These are phyloP conservation scores for Polydrusus tereticollis DNA, from an alignment of 2,888 invertebrate species.

Conservation along the genomic window DNA sequence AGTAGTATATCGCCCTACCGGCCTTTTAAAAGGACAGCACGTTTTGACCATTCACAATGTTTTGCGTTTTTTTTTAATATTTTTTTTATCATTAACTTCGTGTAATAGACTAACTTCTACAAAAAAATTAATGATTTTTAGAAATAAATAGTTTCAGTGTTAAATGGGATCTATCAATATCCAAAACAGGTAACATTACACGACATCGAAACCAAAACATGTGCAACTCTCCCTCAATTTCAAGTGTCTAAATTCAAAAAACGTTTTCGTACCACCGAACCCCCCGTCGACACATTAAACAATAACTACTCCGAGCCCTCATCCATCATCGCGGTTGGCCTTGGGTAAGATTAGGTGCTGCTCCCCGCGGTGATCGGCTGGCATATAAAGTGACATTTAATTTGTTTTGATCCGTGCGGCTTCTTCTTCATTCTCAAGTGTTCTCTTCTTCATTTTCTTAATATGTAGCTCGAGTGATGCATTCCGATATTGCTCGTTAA, in stretches of 20 bases:
- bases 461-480: conserved; percentile 38
- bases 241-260: conserved; percentile 28
- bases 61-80: too few relatives aligned
- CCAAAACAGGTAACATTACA: neutral
- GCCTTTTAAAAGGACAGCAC: too few relatives aligned
- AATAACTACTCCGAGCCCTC: conserved; percentile 42
- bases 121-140: too few relatives aligned
- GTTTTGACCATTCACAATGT: too few relatives aligned
- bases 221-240: conserved; percentile 8
- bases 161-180: neutral
- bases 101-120: too few relatives aligned
- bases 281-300: conserved; percentile 41
- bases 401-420: conserved; percentile 62
- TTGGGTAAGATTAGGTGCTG: conserved; percentile 49
- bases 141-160: too few relatives aligned
- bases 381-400: conserved; percentile 63
- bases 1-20: too few relatives aligned
- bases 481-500: conserved; percentile 35
- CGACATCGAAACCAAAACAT: conserved; percentile 1
- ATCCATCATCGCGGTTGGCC: conserved; percentile 45
- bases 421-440: conserved; percentile 47
- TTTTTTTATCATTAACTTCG: too few relatives aligned
- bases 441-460: conserved; percentile 33
- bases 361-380: conserved; percentile 39
- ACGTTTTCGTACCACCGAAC: conserved; percentile 28